Percentiles rank a stretch among this genome's conserved stretches.
phyloP scores from a whole-genome alignment of 2,888 invertebrate genomes.

The Synanthedon vespiformis region DNA sequence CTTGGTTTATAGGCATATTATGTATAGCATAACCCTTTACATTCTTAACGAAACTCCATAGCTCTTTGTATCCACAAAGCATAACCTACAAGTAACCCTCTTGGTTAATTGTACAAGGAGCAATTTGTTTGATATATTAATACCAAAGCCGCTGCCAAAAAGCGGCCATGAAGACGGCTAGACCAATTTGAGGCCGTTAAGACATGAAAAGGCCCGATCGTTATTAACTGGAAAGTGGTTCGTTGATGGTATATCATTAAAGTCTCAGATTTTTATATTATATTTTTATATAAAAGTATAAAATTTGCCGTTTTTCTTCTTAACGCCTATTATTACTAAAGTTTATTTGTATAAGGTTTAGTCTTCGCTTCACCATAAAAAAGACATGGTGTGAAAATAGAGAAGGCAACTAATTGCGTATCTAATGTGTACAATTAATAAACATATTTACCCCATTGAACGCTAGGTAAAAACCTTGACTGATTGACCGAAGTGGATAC shows the following conservation, averaged over 20 bases:
- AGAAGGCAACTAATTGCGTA: no score
- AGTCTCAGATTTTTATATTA: no score
- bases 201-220: background rate
- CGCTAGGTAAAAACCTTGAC: conserved; percentile 9
- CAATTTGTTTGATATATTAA: background rate
- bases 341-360: no score
- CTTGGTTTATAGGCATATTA: no score
- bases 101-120: conserved; percentile 1
- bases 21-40: no score
- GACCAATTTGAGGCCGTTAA: conserved; percentile 4
- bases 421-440: background rate
- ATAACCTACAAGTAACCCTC: background rate
- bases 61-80: background rate
- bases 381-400: no score
- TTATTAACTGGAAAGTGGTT: background rate
- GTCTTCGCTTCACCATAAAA: no score
- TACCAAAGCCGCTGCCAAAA: conserved; percentile 3
- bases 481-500: conserved; percentile 7
- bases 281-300: no score
- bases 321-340: no score
- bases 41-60: no score
- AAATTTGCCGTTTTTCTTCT: no score
- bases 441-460: conserved; percentile 6
- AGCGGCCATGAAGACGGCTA: conserved; percentile 8
- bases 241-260: no score